phyloP scores from a whole-genome alignment of 2,113 vertebrate genomes.

The Tupaia chinensis region DNA sequence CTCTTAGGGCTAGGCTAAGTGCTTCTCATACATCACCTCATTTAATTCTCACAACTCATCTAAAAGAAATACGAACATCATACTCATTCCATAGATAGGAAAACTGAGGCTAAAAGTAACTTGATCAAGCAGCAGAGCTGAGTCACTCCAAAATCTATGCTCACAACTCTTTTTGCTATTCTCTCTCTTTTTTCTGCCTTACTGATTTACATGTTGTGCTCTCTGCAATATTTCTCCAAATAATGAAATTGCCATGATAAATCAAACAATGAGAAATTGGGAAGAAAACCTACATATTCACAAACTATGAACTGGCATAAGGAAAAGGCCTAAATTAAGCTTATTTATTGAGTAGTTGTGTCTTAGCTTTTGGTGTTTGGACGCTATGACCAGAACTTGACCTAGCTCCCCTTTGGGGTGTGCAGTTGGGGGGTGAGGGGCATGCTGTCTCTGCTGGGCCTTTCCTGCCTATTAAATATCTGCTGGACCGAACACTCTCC shows the following conservation, averaged over 20 bases:
- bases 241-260: neutral
- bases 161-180: neutral
- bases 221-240: neutral
- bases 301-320: neutral
- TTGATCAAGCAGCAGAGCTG: neutral
- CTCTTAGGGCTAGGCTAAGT: neutral
- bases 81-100: slow-evolving; percentile 3
- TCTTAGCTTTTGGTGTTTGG: neutral
- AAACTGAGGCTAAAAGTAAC: neutral
- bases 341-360: neutral
- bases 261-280: neutral
- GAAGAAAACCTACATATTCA: neutral
- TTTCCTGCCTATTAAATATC: slow-evolving; percentile 49
- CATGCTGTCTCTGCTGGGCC: neutral
- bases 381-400: neutral
- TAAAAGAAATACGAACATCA: slow-evolving; percentile 23
- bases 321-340: slow-evolving; percentile 5
- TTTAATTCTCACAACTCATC: slow-evolving; percentile 37
- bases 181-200: neutral
- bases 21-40: neutral
- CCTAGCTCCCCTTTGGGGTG: neutral
- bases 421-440: neutral
- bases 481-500: neutral
- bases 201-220: neutral
- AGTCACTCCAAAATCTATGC: neutral